Evolutionary conservation across 2,113 vertebrate species (phyloP).

Genomic region (Zapornia atra): DNA sequence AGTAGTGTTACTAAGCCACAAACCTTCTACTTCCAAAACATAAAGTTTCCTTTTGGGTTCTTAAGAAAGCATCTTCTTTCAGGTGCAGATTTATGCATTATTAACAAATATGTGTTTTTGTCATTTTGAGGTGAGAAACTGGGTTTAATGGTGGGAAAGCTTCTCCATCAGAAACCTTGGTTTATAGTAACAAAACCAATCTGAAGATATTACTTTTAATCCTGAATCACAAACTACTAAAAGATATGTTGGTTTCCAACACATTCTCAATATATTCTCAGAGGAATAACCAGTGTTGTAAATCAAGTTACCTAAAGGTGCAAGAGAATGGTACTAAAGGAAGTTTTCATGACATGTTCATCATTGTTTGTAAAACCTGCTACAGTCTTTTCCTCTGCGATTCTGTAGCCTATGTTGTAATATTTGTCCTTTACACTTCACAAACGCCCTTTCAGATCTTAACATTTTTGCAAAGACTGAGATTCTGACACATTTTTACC

Average conservation of each 20-base stretch:
- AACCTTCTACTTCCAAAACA: neutral
- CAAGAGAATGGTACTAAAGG: neutral
- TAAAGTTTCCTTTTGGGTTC: neutral
- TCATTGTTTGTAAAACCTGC: neutral
- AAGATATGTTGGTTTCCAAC: neutral
- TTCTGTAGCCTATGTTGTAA: neutral
- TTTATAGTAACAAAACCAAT: neutral
- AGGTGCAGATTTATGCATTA: neutral
- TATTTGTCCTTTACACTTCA: neutral
- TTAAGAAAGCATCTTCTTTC: neutral
- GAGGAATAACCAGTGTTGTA: neutral
- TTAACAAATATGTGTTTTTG: neutral
- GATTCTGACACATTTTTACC: neutral
- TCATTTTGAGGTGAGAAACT: neutral
- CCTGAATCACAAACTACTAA: neutral
- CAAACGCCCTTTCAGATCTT: neutral
- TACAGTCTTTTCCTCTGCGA: neutral
- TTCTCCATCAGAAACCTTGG: neutral
- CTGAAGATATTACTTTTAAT: neutral
- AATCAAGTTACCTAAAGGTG: neutral
- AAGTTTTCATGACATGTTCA: neutral
- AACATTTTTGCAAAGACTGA: neutral
- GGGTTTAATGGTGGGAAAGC: neutral
- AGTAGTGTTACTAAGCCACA: neutral
- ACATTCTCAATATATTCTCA: neutral